Base-by-base conservation (phyloP, 2,888 invertebrate species). In the Mantis religiosa region DNA sequence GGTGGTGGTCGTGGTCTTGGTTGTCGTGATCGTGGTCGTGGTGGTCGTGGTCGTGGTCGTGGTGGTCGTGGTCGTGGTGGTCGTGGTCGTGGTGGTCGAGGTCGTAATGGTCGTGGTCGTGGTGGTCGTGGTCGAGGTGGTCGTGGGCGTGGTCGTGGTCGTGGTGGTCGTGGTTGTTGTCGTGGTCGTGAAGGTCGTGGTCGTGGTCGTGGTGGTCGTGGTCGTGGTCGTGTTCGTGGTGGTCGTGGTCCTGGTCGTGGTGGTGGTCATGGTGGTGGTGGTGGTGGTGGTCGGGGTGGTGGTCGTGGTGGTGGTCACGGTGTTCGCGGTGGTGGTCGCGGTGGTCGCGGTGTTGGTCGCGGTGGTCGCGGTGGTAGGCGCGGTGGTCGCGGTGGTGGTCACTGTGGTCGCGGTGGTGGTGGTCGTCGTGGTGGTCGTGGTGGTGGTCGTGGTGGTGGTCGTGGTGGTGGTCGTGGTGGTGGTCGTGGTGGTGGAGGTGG, bases 301-400 rank as follows among this genome's bases (percentile, higher is more conserved):
- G n/a, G 83, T 14, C 27, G 20, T 14, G 14, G 83, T 14, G 12
- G 83, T 81, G 14, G 81, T 81, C 14, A 20, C 20, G 81, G 81
- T n/a, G n/a, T n/a, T n/a, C n/a, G n/a, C n/a, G n/a, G n/a, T n/a
- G n/a, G n/a, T n/a, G n/a, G n/a, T n/a, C n/a, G n/a, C n/a, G n/a
- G n/a, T n/a, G n/a, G n/a, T n/a, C n/a, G n/a, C n/a, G n/a, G n/a
- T n/a, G n/a, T n/a, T n/a, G n/a, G n/a, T n/a, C n/a, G n/a, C n/a
- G n/a, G n/a, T n/a, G n/a, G n/a, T n/a, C n/a, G n/a, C n/a, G n/a
- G n/a, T n/a, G n/a, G n/a, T n/a, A n/a, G n/a, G n/a, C n/a, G n/a
- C n/a, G n/a, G n/a, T n/a, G 12, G 14, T 12, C 20, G 93, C 93
- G 28, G 92, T 93, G 91, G 93, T 93, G 83, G n/a, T n/a, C n/a